Conservation (phyloP, 2,888 invertebrate genomes). For the Glomeris marginata region DNA sequence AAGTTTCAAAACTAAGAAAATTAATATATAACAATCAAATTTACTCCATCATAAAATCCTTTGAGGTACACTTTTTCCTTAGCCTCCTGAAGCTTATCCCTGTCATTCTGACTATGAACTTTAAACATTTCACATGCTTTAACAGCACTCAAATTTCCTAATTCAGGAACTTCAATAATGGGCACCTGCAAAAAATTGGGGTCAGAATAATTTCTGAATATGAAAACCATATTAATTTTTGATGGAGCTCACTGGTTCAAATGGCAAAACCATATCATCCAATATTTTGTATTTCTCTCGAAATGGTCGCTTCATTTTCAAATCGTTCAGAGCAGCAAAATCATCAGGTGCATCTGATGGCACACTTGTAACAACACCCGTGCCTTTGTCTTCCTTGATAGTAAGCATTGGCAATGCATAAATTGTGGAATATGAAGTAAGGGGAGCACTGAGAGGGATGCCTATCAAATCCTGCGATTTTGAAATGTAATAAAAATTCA, state of each 20-base stretch:
- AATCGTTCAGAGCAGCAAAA: slow-evolving; percentile 83
- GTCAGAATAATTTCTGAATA: slow-evolving; percentile 6
- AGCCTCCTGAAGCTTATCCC: slow-evolving; percentile 79
- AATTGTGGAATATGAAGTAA: slow-evolving; percentile 64
- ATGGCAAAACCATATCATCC: slow-evolving; percentile 62
- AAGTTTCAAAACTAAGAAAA: slow-evolving; percentile 5
- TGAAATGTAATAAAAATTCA: background rate
- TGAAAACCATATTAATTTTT: background rate
- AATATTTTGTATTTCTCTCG: slow-evolving; percentile 80
- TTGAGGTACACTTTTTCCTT: slow-evolving; percentile 92
- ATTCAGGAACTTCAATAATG: slow-evolving; percentile 81
- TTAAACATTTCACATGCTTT: slow-evolving; percentile 73
- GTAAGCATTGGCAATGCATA: slow-evolving; percentile 96
- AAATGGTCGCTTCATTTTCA: slow-evolving; percentile 85
- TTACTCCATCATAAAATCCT: slow-evolving; percentile 65
- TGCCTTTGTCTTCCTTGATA: slow-evolving; percentile 95
- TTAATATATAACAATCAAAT: slow-evolving; percentile 14
- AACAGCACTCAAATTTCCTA: slow-evolving; percentile 72
- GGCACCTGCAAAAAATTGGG: slow-evolving; percentile 40
- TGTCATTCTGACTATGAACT: slow-evolving; percentile 96
- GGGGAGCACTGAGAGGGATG: slow-evolving; percentile 62
- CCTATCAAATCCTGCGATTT: slow-evolving; percentile 56
- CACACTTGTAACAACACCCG: slow-evolving; percentile 94
- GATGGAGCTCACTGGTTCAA: slow-evolving; percentile 40
- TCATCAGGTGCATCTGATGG: slow-evolving; percentile 99